These are phyloP conservation scores for Okamejei kenojei DNA, from an alignment of 2,797 vertebrate genomes.

Conservation along the genomic window DNA sequence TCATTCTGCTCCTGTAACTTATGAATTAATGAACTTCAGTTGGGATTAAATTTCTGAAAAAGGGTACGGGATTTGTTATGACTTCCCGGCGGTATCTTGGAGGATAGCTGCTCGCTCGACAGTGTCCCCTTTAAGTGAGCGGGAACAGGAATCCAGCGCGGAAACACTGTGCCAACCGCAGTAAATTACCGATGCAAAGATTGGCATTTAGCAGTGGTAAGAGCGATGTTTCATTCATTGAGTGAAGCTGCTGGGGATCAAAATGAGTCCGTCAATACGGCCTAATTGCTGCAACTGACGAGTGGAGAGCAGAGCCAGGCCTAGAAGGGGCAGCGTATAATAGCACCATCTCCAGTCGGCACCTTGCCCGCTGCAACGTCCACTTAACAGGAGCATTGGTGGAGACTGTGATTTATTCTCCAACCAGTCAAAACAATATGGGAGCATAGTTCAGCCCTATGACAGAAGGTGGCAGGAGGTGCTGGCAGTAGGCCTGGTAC, in stretches of 20 bases:
- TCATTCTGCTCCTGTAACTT: no score
- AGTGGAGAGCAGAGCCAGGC: neutral
- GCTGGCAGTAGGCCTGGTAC: neutral
- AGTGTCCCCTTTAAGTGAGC: neutral
- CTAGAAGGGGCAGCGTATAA: neutral
- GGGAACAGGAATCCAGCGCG: no score
- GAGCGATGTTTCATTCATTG: neutral
- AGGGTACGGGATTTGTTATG: neutral
- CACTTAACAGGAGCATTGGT: conserved; percentile 12
- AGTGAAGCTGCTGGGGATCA: neutral
- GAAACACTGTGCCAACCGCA: no score
- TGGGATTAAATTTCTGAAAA: neutral
- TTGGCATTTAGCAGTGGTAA: neutral
- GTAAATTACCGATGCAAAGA: neutral
- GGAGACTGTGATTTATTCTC: conserved; percentile 22
- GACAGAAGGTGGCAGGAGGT: conserved; percentile 27
- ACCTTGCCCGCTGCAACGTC: neutral
- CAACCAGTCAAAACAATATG: conserved; percentile 13
- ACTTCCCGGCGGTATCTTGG: neutral
- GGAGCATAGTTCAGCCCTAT: conserved; percentile 1
- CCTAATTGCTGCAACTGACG: neutral
- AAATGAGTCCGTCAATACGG: conserved; percentile 13
- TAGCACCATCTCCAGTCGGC: neutral
- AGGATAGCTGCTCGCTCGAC: neutral
- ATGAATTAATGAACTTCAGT: no score